Percentiles rank a stretch among this genome's conserved stretches.
Conservation (phyloP, 64 coral and sea anemone species). For the Stichodactyla mertensii region DNA sequence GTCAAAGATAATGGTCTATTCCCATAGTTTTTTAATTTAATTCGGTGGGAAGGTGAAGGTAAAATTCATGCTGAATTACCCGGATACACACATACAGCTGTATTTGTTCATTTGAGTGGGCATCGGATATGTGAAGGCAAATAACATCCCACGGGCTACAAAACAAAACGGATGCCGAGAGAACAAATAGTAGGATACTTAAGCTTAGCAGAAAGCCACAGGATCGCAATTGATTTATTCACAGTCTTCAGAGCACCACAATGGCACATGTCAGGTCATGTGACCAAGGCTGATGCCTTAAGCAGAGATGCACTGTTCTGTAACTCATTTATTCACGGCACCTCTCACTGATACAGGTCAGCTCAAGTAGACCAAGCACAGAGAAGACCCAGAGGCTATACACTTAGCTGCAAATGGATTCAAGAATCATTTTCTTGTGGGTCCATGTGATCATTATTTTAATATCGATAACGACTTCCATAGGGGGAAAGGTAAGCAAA, state of each 20-base stretch:
- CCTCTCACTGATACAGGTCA: background rate
- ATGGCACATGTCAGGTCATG: background rate
- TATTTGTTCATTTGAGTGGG: constrained; percentile 5
- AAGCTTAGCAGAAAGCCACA: background rate
- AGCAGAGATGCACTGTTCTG: background rate
- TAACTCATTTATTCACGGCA: constrained; percentile 9
- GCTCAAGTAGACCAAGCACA: background rate
- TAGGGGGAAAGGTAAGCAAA: constrained; percentile 1
- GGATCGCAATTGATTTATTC: background rate
- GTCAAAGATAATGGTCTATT: background rate
- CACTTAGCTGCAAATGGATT: background rate
- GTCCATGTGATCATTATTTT: background rate
- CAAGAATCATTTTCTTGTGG: background rate
- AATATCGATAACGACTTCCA: background rate
- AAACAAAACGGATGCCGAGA: background rate
- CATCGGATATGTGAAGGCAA: background rate
- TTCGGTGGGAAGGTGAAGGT: background rate
- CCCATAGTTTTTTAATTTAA: background rate
- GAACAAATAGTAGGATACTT: background rate
- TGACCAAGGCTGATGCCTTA: background rate
- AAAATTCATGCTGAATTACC: background rate
- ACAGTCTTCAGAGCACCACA: background rate
- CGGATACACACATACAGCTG: background rate
- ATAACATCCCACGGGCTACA: constrained; percentile 7
- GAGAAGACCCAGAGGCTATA: background rate